Conservation (phyloP, 2,113 vertebrate species). For the Rhinichthys klamathensis region DNA sequence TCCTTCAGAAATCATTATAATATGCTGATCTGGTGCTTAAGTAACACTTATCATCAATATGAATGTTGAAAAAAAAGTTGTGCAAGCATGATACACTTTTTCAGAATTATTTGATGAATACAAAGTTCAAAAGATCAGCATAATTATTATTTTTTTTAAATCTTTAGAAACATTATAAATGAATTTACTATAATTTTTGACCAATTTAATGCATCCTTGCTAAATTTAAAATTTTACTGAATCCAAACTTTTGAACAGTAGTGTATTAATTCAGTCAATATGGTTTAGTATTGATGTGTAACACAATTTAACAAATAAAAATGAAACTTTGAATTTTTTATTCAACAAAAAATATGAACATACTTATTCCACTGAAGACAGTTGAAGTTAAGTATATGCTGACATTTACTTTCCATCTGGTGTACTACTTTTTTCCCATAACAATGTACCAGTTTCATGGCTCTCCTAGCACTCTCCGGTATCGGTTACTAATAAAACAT, state of each 20-base stretch:
- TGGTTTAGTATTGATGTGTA: neutral
- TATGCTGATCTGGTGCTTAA: neutral
- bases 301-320: neutral
- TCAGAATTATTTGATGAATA: neutral
- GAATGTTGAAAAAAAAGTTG: neutral
- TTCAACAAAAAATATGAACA: too few species aligned
- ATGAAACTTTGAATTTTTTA: neutral
- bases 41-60: neutral
- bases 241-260: neutral
- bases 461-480: neutral
- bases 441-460: neutral
- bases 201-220: neutral
- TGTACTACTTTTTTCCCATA: neutral
- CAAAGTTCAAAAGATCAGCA: neutral
- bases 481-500: neutral
- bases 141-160: neutral
- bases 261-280: too few species aligned
- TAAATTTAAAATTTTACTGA: neutral
- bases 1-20: neutral
- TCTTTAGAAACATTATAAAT: neutral
- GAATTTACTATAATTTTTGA: neutral
- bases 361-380: too few species aligned
- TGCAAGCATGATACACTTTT: neutral
- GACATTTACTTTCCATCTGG: neutral
- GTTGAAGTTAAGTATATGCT: neutral